These are phyloP conservation scores for Noctilio leporinus DNA, from an alignment of 2,113 vertebrate species.

Conservation along the genomic window DNA sequence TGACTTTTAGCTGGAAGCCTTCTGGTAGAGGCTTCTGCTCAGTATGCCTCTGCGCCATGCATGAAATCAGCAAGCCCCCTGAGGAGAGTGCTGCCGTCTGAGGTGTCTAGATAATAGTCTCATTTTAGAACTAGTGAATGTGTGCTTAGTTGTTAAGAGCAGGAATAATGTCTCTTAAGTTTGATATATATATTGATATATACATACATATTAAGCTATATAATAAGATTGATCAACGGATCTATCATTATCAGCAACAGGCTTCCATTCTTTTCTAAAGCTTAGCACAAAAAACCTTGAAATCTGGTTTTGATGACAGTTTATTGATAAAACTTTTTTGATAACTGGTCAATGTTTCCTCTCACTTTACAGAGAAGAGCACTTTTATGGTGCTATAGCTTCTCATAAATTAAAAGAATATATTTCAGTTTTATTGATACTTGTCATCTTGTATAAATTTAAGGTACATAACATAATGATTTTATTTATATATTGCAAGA, in stretches of 20 bases:
- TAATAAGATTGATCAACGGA: background rate
- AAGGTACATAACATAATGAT: background rate
- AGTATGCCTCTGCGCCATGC: too few relatives aligned
- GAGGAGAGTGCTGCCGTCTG: background rate
- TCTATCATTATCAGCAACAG: background rate
- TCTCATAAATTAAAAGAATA: background rate
- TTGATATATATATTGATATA: background rate
- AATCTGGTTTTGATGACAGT: background rate
- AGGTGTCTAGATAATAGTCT: background rate
- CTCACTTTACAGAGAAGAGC: background rate
- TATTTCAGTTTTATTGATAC: background rate
- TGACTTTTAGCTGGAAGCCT: background rate
- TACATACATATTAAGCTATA: background rate
- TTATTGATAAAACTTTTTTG: background rate
- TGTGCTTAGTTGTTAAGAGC: background rate
- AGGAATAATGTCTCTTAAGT: background rate
- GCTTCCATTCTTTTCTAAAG: background rate
- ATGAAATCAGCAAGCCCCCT: background rate
- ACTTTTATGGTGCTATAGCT: background rate
- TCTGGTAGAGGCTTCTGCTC: background rate
- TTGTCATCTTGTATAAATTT: background rate
- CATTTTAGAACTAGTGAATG: background rate
- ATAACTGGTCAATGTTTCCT: background rate
- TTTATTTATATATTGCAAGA: background rate
- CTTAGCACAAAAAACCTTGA: background rate